These are phyloP conservation scores for Oreochromis aureus DNA, from an alignment of 2,113 vertebrate species.

Conservation along the genomic window DNA sequence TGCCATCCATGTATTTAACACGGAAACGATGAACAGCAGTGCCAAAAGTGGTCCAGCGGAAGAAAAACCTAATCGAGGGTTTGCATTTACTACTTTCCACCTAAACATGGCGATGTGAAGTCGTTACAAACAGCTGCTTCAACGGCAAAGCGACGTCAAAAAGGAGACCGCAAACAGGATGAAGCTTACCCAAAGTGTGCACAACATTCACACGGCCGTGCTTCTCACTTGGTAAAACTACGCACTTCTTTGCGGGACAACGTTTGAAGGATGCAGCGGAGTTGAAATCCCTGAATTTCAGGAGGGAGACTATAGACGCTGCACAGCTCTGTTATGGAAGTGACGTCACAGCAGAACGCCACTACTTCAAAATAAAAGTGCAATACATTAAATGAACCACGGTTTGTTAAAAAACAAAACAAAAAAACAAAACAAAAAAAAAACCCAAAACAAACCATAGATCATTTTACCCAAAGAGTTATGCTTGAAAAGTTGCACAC, in stretches of 20 bases:
- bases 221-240: background rate
- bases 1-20: background rate
- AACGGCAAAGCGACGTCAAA: background rate
- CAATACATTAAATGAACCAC: background rate
- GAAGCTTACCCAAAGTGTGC: background rate
- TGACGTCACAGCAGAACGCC: background rate
- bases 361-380: background rate
- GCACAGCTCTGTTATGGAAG: background rate
- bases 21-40: background rate
- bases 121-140: background rate
- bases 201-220: background rate
- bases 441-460: accelerated
- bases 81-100: background rate
- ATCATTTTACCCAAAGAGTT: background rate
- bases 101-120: background rate
- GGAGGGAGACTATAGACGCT: background rate
- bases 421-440: background rate
- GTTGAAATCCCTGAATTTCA: background rate
- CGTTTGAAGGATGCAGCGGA: background rate
- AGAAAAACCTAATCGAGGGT: background rate
- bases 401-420: background rate
- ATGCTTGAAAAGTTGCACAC: background rate
- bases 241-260: background rate
- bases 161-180: background rate
- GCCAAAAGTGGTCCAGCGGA: background rate